Conservation (phyloP, 2,888 invertebrate species). For the Ptychoptera contaminata region DNA sequence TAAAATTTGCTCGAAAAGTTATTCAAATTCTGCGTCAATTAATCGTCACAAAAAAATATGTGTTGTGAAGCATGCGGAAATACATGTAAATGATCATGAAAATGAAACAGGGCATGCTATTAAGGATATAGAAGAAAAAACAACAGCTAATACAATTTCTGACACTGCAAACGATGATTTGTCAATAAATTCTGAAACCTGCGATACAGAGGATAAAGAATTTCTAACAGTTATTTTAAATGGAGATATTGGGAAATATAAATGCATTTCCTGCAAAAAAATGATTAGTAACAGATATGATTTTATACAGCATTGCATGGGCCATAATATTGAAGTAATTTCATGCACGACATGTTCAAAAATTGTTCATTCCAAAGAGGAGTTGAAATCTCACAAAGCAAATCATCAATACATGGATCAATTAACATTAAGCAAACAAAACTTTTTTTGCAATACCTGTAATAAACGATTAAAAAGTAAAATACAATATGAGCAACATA, state of each 20-base stretch:
- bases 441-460: conserved; percentile 6
- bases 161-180: no score
- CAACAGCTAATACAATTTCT: background rate
- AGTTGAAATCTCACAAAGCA: conserved; percentile 1
- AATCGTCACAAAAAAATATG: conserved; percentile 2
- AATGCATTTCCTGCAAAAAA: background rate
- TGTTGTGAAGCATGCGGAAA: background rate
- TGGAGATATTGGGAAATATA: background rate
- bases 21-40: background rate
- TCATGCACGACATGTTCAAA: conserved; percentile 4
- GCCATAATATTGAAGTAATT: background rate
- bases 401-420: background rate
- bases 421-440: background rate
- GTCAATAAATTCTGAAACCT: background rate
- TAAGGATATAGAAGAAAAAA: background rate
- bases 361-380: background rate
- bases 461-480: conserved; percentile 6
- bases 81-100: no score
- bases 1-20: conserved; percentile 1
- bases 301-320: background rate
- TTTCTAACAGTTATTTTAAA: background rate
- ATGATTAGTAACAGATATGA: background rate
- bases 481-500: conserved; percentile 8
- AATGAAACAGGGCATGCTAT: background rate
- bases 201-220: background rate